These are phyloP conservation scores for Pteromalus puparum DNA, from an alignment of 1,140 invertebrate species.

Conservation along the genomic window DNA sequence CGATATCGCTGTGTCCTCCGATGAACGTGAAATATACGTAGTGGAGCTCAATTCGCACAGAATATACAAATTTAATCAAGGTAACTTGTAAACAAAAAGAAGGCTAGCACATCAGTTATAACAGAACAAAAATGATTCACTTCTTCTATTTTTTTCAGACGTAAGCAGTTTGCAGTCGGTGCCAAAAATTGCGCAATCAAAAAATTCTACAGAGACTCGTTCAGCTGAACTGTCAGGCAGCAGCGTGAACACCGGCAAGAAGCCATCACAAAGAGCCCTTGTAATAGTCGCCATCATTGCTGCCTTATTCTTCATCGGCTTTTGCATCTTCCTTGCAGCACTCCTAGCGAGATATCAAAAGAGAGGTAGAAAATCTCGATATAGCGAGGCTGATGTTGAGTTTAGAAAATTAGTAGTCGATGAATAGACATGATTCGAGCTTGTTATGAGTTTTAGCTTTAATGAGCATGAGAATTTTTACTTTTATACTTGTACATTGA, in stretches of 20 bases:
- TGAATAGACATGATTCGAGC: slow-evolving; percentile 42
- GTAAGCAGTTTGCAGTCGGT: slow-evolving; percentile 31
- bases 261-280: slow-evolving; percentile 32
- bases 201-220: slow-evolving; percentile 30
- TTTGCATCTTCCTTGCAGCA: slow-evolving; percentile 67
- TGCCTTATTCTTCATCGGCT: slow-evolving; percentile 64
- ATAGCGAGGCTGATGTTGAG: slow-evolving; percentile 65
- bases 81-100: slow-evolving; percentile 53
- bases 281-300: slow-evolving; percentile 53
- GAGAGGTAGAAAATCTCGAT: slow-evolving; percentile 68
- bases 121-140: neutral
- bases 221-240: slow-evolving; percentile 2
- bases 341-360: slow-evolving; percentile 69
- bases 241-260: slow-evolving; percentile 16
- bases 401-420: slow-evolving; percentile 68
- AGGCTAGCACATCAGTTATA: neutral
- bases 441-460: slow-evolving; percentile 1
- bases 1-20: slow-evolving; percentile 82
- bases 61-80: slow-evolving; percentile 80
- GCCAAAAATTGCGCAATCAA: slow-evolving; percentile 21
- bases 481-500: slow-evolving; percentile 31
- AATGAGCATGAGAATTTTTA: slow-evolving; percentile 38
- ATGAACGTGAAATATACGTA: slow-evolving; percentile 84
- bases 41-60: slow-evolving; percentile 82
- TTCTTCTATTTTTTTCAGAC: slow-evolving; percentile 45